Percentiles rank a stretch among this genome's conserved stretches.
Evolutionary conservation across 2,888 invertebrate genomes (phyloP).

Genomic region (Drosophila testacea): DNA sequence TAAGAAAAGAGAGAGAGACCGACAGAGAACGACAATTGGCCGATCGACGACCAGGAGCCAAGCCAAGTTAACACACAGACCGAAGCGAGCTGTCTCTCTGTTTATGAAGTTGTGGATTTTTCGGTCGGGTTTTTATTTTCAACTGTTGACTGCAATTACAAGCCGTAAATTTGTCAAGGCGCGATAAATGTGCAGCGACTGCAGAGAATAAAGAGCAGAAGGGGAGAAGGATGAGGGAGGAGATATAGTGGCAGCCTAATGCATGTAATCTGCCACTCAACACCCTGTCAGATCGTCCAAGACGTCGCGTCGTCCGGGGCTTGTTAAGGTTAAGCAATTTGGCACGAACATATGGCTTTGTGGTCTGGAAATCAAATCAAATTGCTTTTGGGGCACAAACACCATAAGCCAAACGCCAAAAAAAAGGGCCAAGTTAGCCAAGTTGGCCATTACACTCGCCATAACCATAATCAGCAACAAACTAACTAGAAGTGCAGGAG

Average conservation of each 20-base stretch:
- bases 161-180: constrained; percentile 83
- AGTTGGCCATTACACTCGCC: constrained; percentile 23
- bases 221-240: not conserved
- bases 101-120: constrained; percentile 79
- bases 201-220: not conserved
- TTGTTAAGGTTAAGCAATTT: constrained; percentile 72
- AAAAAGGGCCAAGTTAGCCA: not conserved
- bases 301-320: constrained; percentile 8
- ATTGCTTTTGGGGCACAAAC: constrained; percentile 15
- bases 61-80: constrained; percentile 7
- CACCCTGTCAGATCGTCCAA: constrained; percentile 72
- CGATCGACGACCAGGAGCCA: constrained; percentile 29
- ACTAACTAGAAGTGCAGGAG: constrained; percentile 18
- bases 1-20: constrained; percentile 2
- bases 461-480: constrained; percentile 55
- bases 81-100: constrained; percentile 47
- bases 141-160: constrained; percentile 78
- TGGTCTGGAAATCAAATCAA: constrained; percentile 28
- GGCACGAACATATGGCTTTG: constrained; percentile 31
- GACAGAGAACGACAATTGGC: constrained; percentile 51
- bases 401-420: not conserved
- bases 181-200: constrained; percentile 71
- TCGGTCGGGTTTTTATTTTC: constrained; percentile 67
- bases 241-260: constrained; percentile 74
- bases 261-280: constrained; percentile 82